Conservation (phyloP, 2,797 vertebrate genomes). For the Sternotherus odoratus region DNA sequence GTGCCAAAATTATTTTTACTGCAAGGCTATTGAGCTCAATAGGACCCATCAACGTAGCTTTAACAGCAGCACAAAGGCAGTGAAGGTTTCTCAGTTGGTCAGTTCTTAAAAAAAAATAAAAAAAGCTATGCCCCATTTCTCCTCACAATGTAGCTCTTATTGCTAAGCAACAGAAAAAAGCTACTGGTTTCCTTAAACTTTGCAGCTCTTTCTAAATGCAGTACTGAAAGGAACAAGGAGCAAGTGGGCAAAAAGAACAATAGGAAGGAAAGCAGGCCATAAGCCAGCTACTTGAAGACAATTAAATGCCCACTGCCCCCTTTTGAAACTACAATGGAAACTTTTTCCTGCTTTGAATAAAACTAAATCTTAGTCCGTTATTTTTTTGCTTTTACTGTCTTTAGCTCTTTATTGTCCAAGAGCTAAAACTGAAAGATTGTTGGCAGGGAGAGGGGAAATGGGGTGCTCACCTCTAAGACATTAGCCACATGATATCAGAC, state of each 20-base stretch:
- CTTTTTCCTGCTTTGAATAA: not conserved
- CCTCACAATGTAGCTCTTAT: not conserved
- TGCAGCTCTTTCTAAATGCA: not conserved
- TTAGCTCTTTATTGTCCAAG: not conserved
- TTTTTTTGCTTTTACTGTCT: not conserved
- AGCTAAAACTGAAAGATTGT: not conserved
- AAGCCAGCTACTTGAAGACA: not conserved
- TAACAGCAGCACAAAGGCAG: not conserved
- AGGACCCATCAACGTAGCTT: not conserved
- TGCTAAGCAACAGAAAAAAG: not conserved
- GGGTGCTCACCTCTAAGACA: not conserved
- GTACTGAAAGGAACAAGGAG: not conserved
- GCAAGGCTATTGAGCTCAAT: not conserved
- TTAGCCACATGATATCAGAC: not conserved
- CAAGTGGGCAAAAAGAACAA: not conserved
- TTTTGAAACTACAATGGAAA: not conserved
- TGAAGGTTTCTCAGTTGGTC: not conserved
- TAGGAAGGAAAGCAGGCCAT: not conserved
- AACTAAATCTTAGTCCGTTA: not conserved
- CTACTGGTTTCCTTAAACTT: not conserved
- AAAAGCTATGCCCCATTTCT: not conserved
- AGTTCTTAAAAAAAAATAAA: not conserved
- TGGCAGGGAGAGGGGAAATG: not conserved
- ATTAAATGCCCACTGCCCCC: not conserved
- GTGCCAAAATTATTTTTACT: not conserved